A percentile compares a stretch with the other conserved stretches of the same genome.
Evolutionary conservation across 2,888 invertebrate genomes (phyloP).

Genomic region (Minunthozetes semirufus): DNA sequence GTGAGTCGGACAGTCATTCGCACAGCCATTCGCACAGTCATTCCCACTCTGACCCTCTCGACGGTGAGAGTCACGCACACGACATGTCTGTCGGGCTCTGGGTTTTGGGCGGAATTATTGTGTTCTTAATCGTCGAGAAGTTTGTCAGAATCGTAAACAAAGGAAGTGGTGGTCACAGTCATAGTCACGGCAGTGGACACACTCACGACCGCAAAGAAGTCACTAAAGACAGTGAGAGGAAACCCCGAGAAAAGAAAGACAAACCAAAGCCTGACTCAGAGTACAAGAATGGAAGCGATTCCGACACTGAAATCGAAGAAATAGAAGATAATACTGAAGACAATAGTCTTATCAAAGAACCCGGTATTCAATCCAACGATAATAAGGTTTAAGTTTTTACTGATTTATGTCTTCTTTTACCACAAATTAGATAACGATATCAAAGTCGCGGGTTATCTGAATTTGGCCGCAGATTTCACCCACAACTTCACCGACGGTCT

Average conservation of each 20-base stretch:
- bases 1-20: constrained; percentile 44
- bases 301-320: constrained; percentile 30
- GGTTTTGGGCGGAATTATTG: constrained; percentile 85
- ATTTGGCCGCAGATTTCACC: constrained; percentile 93
- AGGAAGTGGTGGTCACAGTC: constrained; percentile 65
- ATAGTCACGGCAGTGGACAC: constrained; percentile 48
- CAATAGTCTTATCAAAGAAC: not conserved
- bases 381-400: constrained; percentile 4
- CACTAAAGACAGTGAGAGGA: constrained; percentile 31
- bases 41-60: constrained; percentile 47
- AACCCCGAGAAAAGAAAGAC: constrained; percentile 40
- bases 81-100: constrained; percentile 85
- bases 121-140: constrained; percentile 90
- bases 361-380: constrained; percentile 1
- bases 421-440: constrained; percentile 51
- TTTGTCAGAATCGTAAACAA: constrained; percentile 77
- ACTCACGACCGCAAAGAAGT: not conserved
- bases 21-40: constrained; percentile 50
- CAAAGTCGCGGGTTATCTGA: constrained; percentile 84
- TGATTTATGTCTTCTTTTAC: not conserved
- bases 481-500: constrained; percentile 99
- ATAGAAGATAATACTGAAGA: not conserved
- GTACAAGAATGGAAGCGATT: not conserved
- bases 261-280: not conserved
- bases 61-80: constrained; percentile 44